Base-by-base conservation (phyloP, 1,140 invertebrate species). In the Ruditapes philippinarum region DNA sequence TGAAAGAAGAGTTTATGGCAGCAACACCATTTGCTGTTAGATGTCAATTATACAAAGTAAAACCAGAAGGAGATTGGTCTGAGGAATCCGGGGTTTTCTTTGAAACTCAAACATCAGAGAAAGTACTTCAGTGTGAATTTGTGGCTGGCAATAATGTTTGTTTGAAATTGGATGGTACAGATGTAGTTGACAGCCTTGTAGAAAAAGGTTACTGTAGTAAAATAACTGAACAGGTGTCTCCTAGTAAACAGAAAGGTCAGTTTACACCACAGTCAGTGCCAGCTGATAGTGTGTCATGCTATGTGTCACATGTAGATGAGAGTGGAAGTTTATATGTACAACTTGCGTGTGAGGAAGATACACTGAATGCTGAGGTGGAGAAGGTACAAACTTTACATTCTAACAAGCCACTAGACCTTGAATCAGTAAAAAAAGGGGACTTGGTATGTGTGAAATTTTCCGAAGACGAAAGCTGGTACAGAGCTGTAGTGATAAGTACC, bases 361-460 rank as follows among this genome's bases (percentile, higher is more conserved):
- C 12, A 17, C 33, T 95, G 17, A 97, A 98, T 9, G 98, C 98
- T 54, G 62, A 94, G 5, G 88, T 82, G 1, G 88, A 92, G 42
- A 79, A 91, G 17, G 65, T 95, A 11, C 87, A 90, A 31, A 51
- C 11, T 25, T 45, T 90, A 3, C 51, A 73, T n/a, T 33, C 74
- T 12, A 17, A 31, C 0, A 54, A 49, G n/a, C 68, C 68, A 38
- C 33, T 81, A 40, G 31, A 42, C 19, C 54, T 89, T 31, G 49
- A 81, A 7, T 62, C 84, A 11, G 17, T 92, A 51, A 81, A 91
- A 68, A 89, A 97, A 79, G 97, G 97, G 9, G 96, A 97, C 0
- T 92, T 97, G 0, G 98, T 98, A 92, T 96, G 97, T 65, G 98
- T 97, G 0, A 96, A 97, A 83, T 98, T 97, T 89, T 96, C 97